Base-by-base conservation (phyloP, 2,113 vertebrate genomes). In the Petrocephalus zakoni region DNA sequence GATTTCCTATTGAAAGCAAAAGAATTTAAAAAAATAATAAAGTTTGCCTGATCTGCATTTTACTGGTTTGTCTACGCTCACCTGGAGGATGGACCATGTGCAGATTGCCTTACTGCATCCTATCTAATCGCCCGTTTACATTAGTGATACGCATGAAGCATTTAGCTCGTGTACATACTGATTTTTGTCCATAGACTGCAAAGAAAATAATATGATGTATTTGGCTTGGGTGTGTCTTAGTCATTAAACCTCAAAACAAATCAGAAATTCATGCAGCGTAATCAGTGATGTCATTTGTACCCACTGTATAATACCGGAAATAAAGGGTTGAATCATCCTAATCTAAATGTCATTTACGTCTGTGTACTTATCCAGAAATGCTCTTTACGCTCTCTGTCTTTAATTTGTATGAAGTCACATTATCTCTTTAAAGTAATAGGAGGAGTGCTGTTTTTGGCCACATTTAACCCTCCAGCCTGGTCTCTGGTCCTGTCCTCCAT, bases 301-400 rank as follows among this genome's bases (percentile, higher is more conserved):
- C 94, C 94, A 94, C 93, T 95, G 95, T 95, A 95, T 94, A 90
- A 95, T 95, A 95, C 93, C 94, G 93, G 94, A 94, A 95, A 95
- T 95, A 93, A 95, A 94, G 78, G 89, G 92, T 49, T 19, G 88
- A 61, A 91, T 89, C 19, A 92, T 91, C 81, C 83, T 64, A n/a
- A 64, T 15, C 51, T 56, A 83, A 87, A 85, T 42, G 55, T 87
- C 72, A 88, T 87, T 42, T 68, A 42, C 4, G 56, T 42, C 34
- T 37, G 47, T 37, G 15, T 46, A 52, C 21, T 46, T 81, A 83
- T 10, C 8, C 81, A 56, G 56, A 83, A 82, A 83, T 83, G 11
- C 8, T 78, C 51, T n/a, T 8, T 87, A 42, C 34, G 29, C 53
- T 25, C 88, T 87, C 52, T 61, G n/a, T 84, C 47, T 29, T 34